Evolutionary conservation across 2,888 invertebrate species (phyloP).

Genomic region (Phengaris arion): DNA sequence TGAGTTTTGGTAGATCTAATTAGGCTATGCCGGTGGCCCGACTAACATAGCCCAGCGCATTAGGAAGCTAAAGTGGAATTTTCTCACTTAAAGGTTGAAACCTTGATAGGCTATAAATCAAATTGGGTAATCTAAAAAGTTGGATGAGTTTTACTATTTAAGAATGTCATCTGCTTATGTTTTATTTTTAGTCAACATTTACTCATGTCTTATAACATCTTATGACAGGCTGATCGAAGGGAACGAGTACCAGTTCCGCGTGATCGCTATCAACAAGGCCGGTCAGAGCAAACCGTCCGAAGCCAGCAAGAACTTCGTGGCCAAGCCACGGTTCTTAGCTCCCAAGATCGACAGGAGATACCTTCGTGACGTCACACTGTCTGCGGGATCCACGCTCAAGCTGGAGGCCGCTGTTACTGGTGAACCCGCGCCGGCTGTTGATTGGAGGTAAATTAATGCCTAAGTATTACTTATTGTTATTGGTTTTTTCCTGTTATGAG

Average conservation of each 20-base stretch:
- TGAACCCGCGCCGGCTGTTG: conserved; percentile 95
- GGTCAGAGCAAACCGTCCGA: conserved; percentile 96
- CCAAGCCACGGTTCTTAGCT: conserved; percentile 93
- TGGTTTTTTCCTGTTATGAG: too few species aligned
- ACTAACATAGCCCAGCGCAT: too few species aligned
- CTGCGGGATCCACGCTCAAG: conserved; percentile 95
- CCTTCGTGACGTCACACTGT: conserved; percentile 92
- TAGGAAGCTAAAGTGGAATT: too few species aligned
- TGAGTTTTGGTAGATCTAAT: too few species aligned
- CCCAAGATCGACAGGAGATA: conserved; percentile 97
- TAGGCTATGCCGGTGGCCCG: too few species aligned
- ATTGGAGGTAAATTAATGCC: conserved; percentile 83
- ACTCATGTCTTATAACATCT: neutral
- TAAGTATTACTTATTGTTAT: too few species aligned
- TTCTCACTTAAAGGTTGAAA: too few species aligned
- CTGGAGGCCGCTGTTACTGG: conserved; percentile 96
- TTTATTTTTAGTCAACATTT: too few species aligned
- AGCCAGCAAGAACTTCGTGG: conserved; percentile 89
- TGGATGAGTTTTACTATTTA: too few species aligned
- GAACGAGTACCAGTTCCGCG: conserved; percentile 97
- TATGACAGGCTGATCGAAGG: conserved; percentile 88
- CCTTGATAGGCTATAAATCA: too few species aligned
- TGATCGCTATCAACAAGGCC: conserved; percentile 96
- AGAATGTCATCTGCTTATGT: too few species aligned
- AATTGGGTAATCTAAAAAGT: too few species aligned